These are phyloP conservation scores for Cephus nigrinus DNA, from an alignment of 2,888 invertebrate genomes.

Conservation along the genomic window DNA sequence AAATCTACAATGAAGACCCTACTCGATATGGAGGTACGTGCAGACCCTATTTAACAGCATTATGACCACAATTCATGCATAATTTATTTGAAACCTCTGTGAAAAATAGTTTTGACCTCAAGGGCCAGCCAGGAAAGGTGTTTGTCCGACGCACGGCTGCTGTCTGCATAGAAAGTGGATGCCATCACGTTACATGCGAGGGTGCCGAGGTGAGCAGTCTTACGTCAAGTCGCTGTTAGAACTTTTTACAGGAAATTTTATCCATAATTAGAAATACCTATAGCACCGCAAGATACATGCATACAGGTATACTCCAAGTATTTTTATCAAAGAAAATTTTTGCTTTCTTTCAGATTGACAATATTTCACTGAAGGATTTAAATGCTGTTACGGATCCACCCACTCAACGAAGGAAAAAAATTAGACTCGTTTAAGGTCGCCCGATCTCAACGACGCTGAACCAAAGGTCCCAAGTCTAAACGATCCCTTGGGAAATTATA, in stretches of 20 bases:
- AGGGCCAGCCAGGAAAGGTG: conserved; percentile 30
- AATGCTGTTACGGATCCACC: neutral
- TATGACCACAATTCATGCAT: conserved; percentile 34
- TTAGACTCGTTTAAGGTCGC: neutral
- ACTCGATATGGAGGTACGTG: neutral
- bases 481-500: neutral
- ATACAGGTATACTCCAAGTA: neutral
- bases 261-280: neutral
- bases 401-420: neutral
- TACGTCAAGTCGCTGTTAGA: conserved; percentile 31
- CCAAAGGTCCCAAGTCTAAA: neutral
- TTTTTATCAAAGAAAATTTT: neutral
- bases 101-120: conserved; percentile 39
- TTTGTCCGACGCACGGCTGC: conserved; percentile 33
- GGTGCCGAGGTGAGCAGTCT: conserved; percentile 25
- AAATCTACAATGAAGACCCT: neutral
- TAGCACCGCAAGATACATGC: neutral
- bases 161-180: conserved; percentile 40
- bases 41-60: conserved; percentile 35
- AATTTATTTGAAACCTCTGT: conserved; percentile 35
- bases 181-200: conserved; percentile 39
- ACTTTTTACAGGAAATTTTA: conserved; percentile 8
- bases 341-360: neutral
- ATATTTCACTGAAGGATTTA: neutral
- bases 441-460: neutral